phyloP scores from a whole-genome alignment of 2,113 vertebrate species.

The Orycteropus afer region DNA sequence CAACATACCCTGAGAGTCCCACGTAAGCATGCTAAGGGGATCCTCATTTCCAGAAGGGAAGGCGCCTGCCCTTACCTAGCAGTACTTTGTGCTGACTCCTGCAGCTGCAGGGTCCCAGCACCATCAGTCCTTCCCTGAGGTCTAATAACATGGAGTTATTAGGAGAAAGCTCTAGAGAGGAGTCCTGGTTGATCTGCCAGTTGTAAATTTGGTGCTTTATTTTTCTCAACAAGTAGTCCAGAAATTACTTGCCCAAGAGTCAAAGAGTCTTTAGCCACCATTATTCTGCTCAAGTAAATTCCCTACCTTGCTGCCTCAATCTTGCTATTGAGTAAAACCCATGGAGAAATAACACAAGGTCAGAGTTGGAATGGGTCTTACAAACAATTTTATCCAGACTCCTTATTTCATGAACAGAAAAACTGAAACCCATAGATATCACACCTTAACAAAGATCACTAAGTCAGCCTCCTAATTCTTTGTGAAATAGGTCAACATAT shows the following conservation, averaged over 20 bases:
- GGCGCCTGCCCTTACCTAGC: neutral
- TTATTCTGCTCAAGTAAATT: neutral
- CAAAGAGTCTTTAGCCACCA: neutral
- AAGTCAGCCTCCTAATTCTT: neutral
- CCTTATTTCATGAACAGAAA: constrained; percentile 26
- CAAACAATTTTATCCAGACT: neutral
- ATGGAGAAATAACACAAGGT: neutral
- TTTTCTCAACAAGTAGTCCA: neutral
- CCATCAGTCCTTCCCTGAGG: neutral
- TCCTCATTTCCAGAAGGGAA: neutral
- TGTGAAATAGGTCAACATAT: neutral
- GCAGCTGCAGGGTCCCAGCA: neutral
- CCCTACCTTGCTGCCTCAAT: neutral
- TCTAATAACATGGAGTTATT: neutral
- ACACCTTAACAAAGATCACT: neutral
- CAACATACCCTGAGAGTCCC: neutral
- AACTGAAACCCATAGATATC: neutral
- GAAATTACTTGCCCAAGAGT: neutral
- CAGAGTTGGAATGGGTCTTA: neutral
- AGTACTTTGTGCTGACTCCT: neutral
- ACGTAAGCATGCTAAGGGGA: neutral
- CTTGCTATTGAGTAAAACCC: neutral
- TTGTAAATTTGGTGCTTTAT: neutral
- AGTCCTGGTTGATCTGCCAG: neutral
- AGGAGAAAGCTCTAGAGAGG: neutral